These are phyloP conservation scores for Apis laboriosa DNA, from an alignment of 1,140 invertebrate genomes.

Conservation along the genomic window DNA sequence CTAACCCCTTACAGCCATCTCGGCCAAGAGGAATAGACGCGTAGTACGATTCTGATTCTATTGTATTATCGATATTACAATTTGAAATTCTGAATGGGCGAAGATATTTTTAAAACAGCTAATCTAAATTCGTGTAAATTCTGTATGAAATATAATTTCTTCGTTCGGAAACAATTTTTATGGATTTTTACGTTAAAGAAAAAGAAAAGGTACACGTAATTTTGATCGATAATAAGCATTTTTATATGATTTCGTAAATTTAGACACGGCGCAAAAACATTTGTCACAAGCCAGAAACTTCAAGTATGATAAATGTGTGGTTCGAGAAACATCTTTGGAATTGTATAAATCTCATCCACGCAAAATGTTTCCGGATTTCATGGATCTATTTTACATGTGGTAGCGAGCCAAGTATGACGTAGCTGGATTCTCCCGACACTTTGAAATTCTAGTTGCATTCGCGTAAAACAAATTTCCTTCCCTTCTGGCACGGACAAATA, in stretches of 20 bases:
- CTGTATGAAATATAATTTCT: background rate
- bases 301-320: slow-evolving; percentile 2
- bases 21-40: background rate
- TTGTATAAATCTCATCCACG: slow-evolving; percentile 18
- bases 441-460: slow-evolving; percentile 26
- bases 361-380: slow-evolving; percentile 20
- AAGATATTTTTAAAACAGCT: background rate
- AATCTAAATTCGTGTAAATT: background rate
- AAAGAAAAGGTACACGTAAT: too few species aligned
- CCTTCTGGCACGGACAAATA: background rate
- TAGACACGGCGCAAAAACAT: background rate
- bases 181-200: too few species aligned
- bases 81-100: background rate
- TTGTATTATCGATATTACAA: too few species aligned
- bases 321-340: background rate
- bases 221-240: background rate
- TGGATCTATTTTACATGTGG: slow-evolving; percentile 33
- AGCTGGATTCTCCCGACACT: slow-evolving; percentile 48
- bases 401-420: slow-evolving; percentile 31
- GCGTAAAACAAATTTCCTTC: slow-evolving; percentile 10
- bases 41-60: background rate
- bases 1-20: background rate
- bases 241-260: background rate
- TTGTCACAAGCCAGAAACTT: background rate
- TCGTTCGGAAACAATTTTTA: background rate